These are phyloP conservation scores for Netelia inedita DNA, from an alignment of 2,888 invertebrate genomes.

Conservation along the genomic window DNA sequence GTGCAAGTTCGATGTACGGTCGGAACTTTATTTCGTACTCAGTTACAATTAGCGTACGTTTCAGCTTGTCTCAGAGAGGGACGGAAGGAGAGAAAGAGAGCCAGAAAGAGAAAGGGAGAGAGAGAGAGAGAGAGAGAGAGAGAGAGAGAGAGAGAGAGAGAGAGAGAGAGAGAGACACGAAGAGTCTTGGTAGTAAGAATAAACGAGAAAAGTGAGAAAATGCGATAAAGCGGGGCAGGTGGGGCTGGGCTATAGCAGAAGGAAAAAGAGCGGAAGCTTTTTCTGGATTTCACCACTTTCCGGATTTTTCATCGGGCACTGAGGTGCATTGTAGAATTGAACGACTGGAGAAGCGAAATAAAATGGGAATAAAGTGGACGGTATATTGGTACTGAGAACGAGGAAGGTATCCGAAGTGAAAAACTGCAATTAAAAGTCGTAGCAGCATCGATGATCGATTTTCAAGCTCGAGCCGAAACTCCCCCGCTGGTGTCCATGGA, in stretches of 20 bases:
- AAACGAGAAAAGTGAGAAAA: conserved; percentile 8
- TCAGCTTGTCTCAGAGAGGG: conserved; percentile 24
- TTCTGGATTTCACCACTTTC: background rate
- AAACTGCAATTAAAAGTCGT: conserved; percentile 81
- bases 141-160: conserved; percentile 13
- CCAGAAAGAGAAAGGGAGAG: conserved; percentile 5
- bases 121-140: background rate
- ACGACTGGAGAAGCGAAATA: background rate
- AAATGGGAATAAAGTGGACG: background rate
- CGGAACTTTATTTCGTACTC: conserved; percentile 59
- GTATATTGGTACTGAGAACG: background rate
- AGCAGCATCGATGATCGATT: conserved; percentile 63
- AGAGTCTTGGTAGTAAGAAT: background rate
- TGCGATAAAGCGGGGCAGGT: background rate
- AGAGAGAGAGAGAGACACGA: background rate
- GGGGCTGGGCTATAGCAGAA: no score
- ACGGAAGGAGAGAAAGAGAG: background rate
- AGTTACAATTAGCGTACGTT: conserved; percentile 52
- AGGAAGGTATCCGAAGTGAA: conserved; percentile 41
- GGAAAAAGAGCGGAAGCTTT: background rate
- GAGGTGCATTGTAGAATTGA: background rate
- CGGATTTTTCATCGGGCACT: background rate
- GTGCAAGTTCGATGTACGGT: background rate
- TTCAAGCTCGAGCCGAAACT: conserved; percentile 17
- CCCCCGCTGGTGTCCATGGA: background rate